Evolutionary conservation across 2,888 invertebrate genomes (phyloP), one percentile per base, ranked within the genome.

Genomic region (Julus scandinavius): DNA sequence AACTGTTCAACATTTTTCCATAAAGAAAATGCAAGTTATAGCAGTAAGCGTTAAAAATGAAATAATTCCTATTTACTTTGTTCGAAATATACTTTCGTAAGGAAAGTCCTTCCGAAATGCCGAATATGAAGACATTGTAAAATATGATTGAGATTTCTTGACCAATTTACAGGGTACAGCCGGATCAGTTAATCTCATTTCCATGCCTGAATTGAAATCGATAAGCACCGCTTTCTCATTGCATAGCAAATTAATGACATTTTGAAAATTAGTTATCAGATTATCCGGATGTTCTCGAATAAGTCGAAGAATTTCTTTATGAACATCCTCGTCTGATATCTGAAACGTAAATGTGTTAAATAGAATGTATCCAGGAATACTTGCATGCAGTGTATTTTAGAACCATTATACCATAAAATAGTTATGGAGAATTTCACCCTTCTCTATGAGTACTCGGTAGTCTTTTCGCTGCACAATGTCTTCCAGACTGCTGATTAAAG

Each of bases 51-150:
- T 1, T 1, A 29, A 29, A 29, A 29, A n/a, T 63, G 6, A 6
- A 63, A n/a, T 5, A 63, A 17, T n/a, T 6, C 29, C 29, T 63
- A n/a, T 63, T 63, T 63, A 63, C 58, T n/a, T 63, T 15, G 17
- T n/a, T 63, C 58, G 17, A n/a, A 63, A 63, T 63, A 63, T 63
- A 63, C n/a, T 63, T 63, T 63, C 58, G n/a, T n/a, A 63, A n/a
- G 58, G 58, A n/a, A 63, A 63, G n/a, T 63, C 58, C 58, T 63
- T 63, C 6, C 58, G 58, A 6, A 63, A 63, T 17, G 58, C n/a
- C 2, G 5, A n/a, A 63, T n/a, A n/a, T n/a, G 3, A n/a, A 3
- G n/a, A 5, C 58, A n/a, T 63, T n/a, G 17, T 63, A 6, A 63
- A 17, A 63, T 63, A n/a, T 5, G n/a, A 17, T 63, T 63, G 58